phyloP scores from a whole-genome alignment of 2,888 invertebrate species.

The Dastarcus helophoroides region DNA sequence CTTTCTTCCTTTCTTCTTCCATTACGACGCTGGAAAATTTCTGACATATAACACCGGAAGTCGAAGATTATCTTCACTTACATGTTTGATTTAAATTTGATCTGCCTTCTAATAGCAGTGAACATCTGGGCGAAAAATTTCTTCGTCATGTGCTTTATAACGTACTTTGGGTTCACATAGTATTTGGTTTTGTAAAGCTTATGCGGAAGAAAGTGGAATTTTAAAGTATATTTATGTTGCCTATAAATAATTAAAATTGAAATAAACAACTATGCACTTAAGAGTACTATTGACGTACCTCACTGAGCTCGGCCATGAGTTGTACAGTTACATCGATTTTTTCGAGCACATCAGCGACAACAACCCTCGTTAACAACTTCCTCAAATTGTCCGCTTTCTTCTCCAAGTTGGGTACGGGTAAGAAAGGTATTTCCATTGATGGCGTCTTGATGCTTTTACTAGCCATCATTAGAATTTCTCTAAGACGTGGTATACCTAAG shows the following conservation, averaged over 20 bases:
- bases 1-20: constrained; percentile 23
- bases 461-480: constrained; percentile 96
- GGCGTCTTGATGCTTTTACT: constrained; percentile 91
- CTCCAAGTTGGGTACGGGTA: constrained; percentile 37
- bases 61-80: constrained; percentile 30
- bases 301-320: no score
- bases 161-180: constrained; percentile 53
- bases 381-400: constrained; percentile 56
- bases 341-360: constrained; percentile 67
- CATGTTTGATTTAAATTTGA: constrained; percentile 42
- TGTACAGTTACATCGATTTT: constrained; percentile 51
- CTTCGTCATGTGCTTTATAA: constrained; percentile 64
- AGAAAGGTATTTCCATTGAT: constrained; percentile 86
- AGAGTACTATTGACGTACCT: no score
- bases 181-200: constrained; percentile 63
- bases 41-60: not conserved
- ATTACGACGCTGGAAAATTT: constrained; percentile 34
- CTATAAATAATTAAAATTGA: constrained; percentile 18
- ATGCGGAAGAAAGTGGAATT: constrained; percentile 62
- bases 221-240: constrained; percentile 52
- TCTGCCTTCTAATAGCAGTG: constrained; percentile 45
- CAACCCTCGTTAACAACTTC: constrained; percentile 64
- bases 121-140: constrained; percentile 60
- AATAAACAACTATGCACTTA: constrained; percentile 1
- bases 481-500: constrained; percentile 92